A percentile compares a stretch with the other conserved stretches of the same genome.
These are phyloP conservation scores for Nerophis lumbriciformis DNA, from an alignment of 2,113 vertebrate species.

Conservation along the genomic window DNA sequence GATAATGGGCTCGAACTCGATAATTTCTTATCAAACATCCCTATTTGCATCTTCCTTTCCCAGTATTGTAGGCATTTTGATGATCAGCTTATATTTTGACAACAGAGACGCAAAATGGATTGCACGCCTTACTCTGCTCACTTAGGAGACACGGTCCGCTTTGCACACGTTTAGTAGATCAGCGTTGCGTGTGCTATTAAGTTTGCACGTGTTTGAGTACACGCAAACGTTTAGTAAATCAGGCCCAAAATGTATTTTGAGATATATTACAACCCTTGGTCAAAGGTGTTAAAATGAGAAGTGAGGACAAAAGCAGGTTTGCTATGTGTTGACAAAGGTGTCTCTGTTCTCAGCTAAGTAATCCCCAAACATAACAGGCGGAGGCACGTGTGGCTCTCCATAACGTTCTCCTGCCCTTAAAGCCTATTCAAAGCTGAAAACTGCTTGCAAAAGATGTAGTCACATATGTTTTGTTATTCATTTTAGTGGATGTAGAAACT, in stretches of 20 bases:
- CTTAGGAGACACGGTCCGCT: too few relatives aligned
- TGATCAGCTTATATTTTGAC: too few relatives aligned
- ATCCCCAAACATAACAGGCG: slow-evolving; percentile 41
- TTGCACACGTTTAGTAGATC: too few relatives aligned
- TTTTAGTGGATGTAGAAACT: neutral
- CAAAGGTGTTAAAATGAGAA: slow-evolving; percentile 11
- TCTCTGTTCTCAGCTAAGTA: slow-evolving; percentile 51
- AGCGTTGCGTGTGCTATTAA: too few relatives aligned
- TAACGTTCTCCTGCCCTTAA: slow-evolving; percentile 10
- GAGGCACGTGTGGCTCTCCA: slow-evolving; percentile 18
- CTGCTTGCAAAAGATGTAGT: neutral
- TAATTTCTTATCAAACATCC: too few relatives aligned
- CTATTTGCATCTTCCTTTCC: too few relatives aligned
- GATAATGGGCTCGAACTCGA: too few relatives aligned
- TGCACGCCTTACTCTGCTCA: too few relatives aligned
- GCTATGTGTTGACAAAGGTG: slow-evolving; percentile 54
- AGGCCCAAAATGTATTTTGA: neutral
- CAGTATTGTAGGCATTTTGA: too few relatives aligned
- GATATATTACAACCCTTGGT: slow-evolving; percentile 24
- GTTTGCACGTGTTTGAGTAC: too few relatives aligned
- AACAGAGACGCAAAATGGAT: too few relatives aligned
- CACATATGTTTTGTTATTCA: neutral
- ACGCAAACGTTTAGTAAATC: too few relatives aligned
- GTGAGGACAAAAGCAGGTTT: slow-evolving; percentile 15
- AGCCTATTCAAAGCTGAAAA: slow-evolving; percentile 3